These are phyloP conservation scores for Laticauda colubrina DNA, from an alignment of 2,113 vertebrate species.

Conservation along the genomic window DNA sequence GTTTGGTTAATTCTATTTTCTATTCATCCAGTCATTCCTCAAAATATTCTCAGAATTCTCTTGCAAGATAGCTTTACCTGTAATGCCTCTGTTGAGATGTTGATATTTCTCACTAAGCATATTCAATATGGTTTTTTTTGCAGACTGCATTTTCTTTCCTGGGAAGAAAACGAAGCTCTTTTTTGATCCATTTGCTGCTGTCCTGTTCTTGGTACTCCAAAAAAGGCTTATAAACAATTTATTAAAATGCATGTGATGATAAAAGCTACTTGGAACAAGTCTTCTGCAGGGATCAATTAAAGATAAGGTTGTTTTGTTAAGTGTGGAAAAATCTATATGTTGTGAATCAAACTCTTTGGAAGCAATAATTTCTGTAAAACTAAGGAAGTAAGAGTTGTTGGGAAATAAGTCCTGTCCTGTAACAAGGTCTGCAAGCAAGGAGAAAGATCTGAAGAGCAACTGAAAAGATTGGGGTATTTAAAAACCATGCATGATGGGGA, in stretches of 20 bases:
- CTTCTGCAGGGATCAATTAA: constrained; percentile 15
- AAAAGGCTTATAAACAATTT: not conserved
- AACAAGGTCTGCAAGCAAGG: not conserved
- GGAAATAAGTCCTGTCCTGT: not conserved
- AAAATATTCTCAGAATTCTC: not conserved
- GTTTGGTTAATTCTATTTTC: not conserved
- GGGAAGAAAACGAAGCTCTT: not conserved
- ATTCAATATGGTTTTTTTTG: not conserved
- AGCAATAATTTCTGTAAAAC: constrained; percentile 6
- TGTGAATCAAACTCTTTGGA: constrained; percentile 1
- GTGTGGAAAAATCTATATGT: not conserved
- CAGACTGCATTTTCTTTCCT: not conserved
- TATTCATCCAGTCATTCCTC: not conserved
- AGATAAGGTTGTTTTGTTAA: constrained; percentile 1
- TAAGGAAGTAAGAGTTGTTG: not conserved
- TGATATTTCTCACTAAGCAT: not conserved
- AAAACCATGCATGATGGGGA: not conserved
- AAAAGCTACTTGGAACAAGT: not conserved
- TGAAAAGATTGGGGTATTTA: not conserved
- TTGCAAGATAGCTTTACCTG: not conserved
- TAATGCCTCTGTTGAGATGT: not conserved
- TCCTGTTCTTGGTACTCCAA: not conserved
- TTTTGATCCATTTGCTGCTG: not conserved
- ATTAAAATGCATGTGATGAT: constrained; percentile 2
- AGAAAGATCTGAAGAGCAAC: not conserved